phyloP scores from a whole-genome alignment of 2,113 vertebrate genomes.

The Apistogramma diplotaenia region DNA sequence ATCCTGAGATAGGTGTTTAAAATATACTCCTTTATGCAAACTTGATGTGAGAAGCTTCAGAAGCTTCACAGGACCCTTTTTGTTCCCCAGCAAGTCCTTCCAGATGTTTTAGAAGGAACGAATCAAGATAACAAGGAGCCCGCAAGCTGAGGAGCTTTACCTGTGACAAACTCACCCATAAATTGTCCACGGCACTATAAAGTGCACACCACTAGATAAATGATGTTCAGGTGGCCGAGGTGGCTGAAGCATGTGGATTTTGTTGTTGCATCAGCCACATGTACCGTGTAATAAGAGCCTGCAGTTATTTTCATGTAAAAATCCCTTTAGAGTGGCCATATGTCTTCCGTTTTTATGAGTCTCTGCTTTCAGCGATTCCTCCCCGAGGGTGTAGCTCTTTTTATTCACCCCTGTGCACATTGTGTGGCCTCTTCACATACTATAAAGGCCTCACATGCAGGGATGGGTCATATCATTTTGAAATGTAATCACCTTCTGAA shows the following conservation, averaged over 20 bases:
- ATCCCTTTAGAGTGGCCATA: constrained; percentile 26
- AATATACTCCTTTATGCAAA: constrained; percentile 31
- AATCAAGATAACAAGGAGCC: background rate
- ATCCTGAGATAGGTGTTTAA: constrained; percentile 31
- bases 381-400: constrained; percentile 19
- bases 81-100: background rate
- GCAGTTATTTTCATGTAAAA: constrained; percentile 36
- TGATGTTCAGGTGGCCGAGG: background rate
- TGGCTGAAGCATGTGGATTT: constrained; percentile 28
- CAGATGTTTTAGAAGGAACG: constrained; percentile 39
- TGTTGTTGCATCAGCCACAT: constrained; percentile 20
- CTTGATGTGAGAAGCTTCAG: background rate
- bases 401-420: constrained; percentile 13
- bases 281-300: constrained; percentile 6
- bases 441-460: background rate
- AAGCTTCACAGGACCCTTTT: background rate
- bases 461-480: background rate
- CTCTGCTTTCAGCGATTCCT: constrained; percentile 33
- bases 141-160: background rate
- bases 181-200: constrained; percentile 4
- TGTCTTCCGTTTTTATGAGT: constrained; percentile 51
- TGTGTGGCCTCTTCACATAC: constrained; percentile 7
- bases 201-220: constrained; percentile 8
- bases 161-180: background rate
- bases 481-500: background rate